Evolutionary conservation across 92 coral and sea anemone genomes (phyloP).

Genomic region (Bergia puertoricense): DNA sequence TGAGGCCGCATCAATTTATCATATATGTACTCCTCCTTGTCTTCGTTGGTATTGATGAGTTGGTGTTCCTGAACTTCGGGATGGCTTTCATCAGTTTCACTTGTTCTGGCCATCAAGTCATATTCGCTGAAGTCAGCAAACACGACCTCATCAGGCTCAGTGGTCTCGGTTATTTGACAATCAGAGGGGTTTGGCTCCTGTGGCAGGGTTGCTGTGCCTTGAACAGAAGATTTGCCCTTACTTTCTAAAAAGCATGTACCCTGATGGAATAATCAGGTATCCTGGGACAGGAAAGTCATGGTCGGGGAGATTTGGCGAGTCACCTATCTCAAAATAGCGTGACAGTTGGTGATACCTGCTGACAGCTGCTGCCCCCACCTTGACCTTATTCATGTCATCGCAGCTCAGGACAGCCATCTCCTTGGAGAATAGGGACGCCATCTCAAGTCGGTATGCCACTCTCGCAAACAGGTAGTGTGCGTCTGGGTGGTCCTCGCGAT

Average conservation of each 20-base stretch:
- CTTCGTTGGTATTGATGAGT: neutral
- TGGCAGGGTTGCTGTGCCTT: neutral
- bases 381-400: constrained; percentile 34
- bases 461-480: constrained; percentile 41
- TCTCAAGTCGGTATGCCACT: constrained; percentile 36
- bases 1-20: constrained; percentile 21
- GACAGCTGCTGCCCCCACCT: neutral
- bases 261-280: constrained; percentile 19
- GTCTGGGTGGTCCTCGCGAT: constrained; percentile 46
- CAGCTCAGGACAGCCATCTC: neutral
- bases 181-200: neutral
- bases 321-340: constrained; percentile 26
- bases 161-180: neutral
- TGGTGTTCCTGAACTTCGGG: neutral
- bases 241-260: constrained; percentile 4
- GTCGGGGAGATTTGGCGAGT: neutral
- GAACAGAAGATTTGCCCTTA: neutral
- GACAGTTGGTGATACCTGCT: constrained; percentile 30
- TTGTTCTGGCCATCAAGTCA: neutral
- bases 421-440: neutral
- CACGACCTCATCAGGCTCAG: constrained; percentile 1
- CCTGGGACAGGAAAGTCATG: constrained; percentile 39
- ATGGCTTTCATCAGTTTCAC: neutral
- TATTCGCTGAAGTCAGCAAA: constrained; percentile 30
- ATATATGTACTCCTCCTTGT: neutral